These are phyloP conservation scores for Osmerus eperlanus DNA, from an alignment of 2,113 vertebrate species.

Conservation along the genomic window DNA sequence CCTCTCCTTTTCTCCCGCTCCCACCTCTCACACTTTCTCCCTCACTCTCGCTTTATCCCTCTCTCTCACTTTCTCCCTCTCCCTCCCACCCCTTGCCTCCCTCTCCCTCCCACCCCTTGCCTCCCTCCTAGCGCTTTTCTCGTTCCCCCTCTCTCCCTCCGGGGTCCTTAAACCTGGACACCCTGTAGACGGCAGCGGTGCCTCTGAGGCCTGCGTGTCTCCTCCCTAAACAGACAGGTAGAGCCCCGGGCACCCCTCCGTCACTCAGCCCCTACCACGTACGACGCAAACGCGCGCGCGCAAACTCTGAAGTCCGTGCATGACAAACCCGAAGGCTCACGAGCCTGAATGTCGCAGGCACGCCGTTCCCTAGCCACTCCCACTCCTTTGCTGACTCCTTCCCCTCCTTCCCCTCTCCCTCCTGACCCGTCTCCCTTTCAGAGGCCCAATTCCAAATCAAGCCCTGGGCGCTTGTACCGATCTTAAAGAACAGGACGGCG, in stretches of 20 bases:
- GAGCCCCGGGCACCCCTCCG: background rate
- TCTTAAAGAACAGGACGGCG: no score
- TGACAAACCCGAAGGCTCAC: background rate
- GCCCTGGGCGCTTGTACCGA: no score
- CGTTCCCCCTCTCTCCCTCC: no score
- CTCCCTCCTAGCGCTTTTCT: background rate
- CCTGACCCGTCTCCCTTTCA: no score
- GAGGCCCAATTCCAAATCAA: no score
- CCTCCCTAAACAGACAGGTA: no score
- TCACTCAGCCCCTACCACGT: background rate
- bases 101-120: background rate
- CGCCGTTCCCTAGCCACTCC: background rate
- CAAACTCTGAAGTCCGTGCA: no score
- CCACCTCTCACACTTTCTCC: no score
- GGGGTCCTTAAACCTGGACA: background rate
- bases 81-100: no score
- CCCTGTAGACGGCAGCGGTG: background rate
- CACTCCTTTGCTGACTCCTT: slow-evolving; percentile 17
- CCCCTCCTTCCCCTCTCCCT: background rate
- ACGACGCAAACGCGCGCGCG: background rate
- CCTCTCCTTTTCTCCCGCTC: no score
- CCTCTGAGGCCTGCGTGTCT: background rate
- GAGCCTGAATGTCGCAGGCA: background rate
- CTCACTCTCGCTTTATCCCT: background rate
- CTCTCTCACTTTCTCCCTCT: slow-evolving; percentile 1